phyloP scores from a whole-genome alignment of 2,797 vertebrate genomes.

The Protosalanx chinensis region DNA sequence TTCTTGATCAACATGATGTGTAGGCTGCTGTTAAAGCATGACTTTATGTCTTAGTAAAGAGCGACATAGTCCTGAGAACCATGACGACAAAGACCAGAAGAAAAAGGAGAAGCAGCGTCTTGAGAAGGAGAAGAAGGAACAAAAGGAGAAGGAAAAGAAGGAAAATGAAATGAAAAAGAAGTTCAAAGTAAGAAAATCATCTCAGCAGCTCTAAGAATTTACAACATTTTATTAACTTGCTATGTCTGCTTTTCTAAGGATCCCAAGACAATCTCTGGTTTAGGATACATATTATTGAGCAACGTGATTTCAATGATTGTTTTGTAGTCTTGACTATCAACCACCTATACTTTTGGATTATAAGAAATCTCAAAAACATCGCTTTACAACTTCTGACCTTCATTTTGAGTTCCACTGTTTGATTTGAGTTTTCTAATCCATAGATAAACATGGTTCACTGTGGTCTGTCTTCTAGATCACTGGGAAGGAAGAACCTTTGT shows the following conservation, averaged over 20 bases:
- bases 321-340: background rate
- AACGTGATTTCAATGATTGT: background rate
- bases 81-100: slow-evolving; percentile 66
- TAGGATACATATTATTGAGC: background rate
- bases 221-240: background rate
- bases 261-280: background rate
- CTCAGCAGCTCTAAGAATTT: too few relatives aligned
- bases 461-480: slow-evolving; percentile 67
- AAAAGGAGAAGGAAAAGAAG: slow-evolving; percentile 73
- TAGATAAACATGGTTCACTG: background rate
- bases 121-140: slow-evolving; percentile 74
- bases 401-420: background rate
- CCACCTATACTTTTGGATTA: background rate
- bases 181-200: slow-evolving; percentile 68
- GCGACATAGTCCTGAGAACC: slow-evolving; percentile 56
- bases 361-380: background rate
- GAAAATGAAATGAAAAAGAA: slow-evolving; percentile 75
- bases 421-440: background rate
- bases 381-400: background rate
- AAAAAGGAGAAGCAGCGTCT: slow-evolving; percentile 74
- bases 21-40: background rate
- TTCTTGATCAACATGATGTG: background rate
- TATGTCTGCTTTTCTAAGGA: background rate
- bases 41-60: slow-evolving; percentile 54
- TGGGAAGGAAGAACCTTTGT: slow-evolving; percentile 63